phyloP scores from a whole-genome alignment of 2,113 vertebrate species.

The Channa argus region DNA sequence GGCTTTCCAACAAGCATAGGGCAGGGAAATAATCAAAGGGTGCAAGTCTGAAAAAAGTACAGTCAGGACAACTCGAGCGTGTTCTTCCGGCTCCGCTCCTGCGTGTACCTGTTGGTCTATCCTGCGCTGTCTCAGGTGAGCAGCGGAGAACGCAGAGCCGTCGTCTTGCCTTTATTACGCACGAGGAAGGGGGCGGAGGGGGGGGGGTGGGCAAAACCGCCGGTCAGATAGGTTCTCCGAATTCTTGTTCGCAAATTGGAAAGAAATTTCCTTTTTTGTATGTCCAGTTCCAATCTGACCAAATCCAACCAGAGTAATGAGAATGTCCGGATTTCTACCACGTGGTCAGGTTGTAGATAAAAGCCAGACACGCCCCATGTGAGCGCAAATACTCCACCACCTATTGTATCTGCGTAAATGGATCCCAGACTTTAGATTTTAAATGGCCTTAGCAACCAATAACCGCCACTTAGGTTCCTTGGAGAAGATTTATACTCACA shows the following conservation, averaged over 20 bases:
- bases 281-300: neutral
- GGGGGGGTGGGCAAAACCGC: no score
- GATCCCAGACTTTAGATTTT: no score
- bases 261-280: no score
- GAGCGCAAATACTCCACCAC: neutral
- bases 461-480: no score
- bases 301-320: neutral
- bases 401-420: no score
- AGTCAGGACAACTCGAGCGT: conserved; percentile 40
- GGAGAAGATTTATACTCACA: no score
- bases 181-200: conserved; percentile 5
- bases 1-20: neutral
- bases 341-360: neutral
- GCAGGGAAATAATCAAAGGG: neutral
- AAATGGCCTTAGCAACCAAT: no score
- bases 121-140: conserved; percentile 53
- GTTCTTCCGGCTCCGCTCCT: conserved; percentile 79
- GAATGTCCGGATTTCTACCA: neutral
- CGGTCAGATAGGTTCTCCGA: neutral
- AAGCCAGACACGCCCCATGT: neutral
- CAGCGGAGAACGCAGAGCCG: neutral
- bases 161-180: conserved; percentile 41
- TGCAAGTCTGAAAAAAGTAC: neutral
- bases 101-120: conserved; percentile 60
- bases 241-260: neutral